These are phyloP conservation scores for Dascillus cervinus DNA, from an alignment of 2,888 invertebrate species.

Conservation along the genomic window DNA sequence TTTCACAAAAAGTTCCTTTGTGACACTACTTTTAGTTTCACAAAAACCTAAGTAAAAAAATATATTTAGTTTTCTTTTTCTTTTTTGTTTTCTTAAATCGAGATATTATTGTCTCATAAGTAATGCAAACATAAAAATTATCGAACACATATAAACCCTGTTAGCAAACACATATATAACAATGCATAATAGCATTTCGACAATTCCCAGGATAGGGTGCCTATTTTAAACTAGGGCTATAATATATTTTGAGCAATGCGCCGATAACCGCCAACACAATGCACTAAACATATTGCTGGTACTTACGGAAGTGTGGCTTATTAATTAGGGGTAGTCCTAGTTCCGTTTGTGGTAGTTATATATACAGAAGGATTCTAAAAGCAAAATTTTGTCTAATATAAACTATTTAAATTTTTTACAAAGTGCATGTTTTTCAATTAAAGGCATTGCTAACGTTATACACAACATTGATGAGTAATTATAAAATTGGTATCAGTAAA, in stretches of 20 bases:
- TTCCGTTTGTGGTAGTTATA: not conserved
- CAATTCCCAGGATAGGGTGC: constrained; percentile 22
- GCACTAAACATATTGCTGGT: constrained; percentile 33
- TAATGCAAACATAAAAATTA: constrained; percentile 13
- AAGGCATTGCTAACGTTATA: no score
- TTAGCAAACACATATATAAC: constrained; percentile 19
- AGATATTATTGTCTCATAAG: not conserved
- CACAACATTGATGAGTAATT: no score
- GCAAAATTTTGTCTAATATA: no score
- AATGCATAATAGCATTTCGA: constrained; percentile 16
- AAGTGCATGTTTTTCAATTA: no score
- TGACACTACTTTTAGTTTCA: no score
- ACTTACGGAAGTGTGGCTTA: constrained; percentile 38
- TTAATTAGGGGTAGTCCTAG: constrained; percentile 35
- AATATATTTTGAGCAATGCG: constrained; percentile 32
- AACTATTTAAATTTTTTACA: no score
- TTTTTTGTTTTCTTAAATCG: no score
- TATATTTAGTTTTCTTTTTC: no score
- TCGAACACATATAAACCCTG: constrained; percentile 17
- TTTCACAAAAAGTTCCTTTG: no score
- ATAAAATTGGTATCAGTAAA: no score
- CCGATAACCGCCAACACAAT: constrained; percentile 31
- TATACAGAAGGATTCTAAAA: not conserved
- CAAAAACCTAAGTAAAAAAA: no score
- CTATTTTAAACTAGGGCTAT: constrained; percentile 35